These are phyloP conservation scores for Forbesichthys agassizii DNA, from an alignment of 2,113 vertebrate species.

Conservation along the genomic window DNA sequence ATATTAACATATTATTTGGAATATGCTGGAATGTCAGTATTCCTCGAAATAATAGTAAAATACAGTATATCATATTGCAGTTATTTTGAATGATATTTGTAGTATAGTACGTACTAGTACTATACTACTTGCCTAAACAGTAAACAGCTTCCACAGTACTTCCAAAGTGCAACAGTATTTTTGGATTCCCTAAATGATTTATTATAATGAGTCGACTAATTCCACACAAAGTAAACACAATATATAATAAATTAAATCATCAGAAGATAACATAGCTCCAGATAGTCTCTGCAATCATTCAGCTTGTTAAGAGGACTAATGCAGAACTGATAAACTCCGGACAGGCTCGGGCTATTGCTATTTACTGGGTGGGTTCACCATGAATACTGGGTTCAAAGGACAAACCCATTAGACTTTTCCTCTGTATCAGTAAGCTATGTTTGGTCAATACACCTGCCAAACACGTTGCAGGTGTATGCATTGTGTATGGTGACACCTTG, in stretches of 20 bases:
- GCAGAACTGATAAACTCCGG: constrained; percentile 16
- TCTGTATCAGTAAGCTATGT: constrained; percentile 46
- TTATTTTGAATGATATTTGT: too few species aligned
- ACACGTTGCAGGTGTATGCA: constrained; percentile 13
- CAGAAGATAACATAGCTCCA: constrained; percentile 16
- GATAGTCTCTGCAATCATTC: constrained; percentile 23
- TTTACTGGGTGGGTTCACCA: constrained; percentile 14
- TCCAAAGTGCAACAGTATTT: too few species aligned
- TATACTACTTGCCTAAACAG: too few species aligned
- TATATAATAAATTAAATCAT: constrained; percentile 1
- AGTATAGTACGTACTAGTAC: too few species aligned
- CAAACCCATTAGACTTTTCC: constrained; percentile 44
- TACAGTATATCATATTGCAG: too few species aligned
- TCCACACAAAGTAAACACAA: constrained; percentile 14
- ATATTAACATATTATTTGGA: not conserved
- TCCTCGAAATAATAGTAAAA: too few species aligned
- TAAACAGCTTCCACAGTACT: too few species aligned
- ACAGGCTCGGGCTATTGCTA: not conserved
- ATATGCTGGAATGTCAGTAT: too few species aligned
- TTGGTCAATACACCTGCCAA: constrained; percentile 34
- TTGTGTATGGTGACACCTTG: constrained; percentile 25
- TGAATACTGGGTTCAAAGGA: constrained; percentile 45
- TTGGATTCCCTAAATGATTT: too few species aligned
- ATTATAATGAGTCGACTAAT: constrained; percentile 15
- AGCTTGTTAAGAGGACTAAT: constrained; percentile 10